phyloP scores from a whole-genome alignment of 2,888 invertebrate genomes.

The Tipula unca region DNA sequence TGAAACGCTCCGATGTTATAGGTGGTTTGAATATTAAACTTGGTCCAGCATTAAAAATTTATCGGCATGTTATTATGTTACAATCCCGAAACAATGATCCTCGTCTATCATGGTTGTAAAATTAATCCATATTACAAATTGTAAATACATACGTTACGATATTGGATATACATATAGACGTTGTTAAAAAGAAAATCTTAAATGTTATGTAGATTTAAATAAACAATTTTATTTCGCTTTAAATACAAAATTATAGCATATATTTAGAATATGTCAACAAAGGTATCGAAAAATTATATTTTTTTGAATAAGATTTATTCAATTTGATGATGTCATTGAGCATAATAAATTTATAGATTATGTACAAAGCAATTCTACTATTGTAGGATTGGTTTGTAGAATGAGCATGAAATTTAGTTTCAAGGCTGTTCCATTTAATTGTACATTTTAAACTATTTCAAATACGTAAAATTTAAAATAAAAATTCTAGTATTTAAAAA shows the following conservation, averaged over 20 bases:
- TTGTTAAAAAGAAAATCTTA: not conserved
- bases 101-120: conserved; percentile 31
- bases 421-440: not conserved
- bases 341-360: not conserved
- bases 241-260: not conserved
- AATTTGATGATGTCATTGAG: not conserved
- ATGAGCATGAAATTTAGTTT: not conserved
- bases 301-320: not conserved
- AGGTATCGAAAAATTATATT: not conserved
- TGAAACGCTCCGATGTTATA: conserved; percentile 77
- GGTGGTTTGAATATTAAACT: conserved; percentile 71
- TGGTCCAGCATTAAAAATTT: conserved; percentile 81
- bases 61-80: conserved; percentile 69
- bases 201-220: not conserved
- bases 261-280: not conserved
- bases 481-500: not conserved
- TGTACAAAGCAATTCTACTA: not conserved
- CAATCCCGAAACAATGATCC: conserved; percentile 67
- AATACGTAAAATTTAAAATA: not conserved
- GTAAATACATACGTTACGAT: not conserved
- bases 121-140: not conserved
- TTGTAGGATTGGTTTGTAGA: not conserved
- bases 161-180: not conserved
- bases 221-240: conserved; percentile 1
- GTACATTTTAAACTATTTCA: not conserved